Evolutionary conservation across 2,113 vertebrate genomes (phyloP), one percentile per base, ranked within the genome.

Genomic region (Candoia aspera): DNA sequence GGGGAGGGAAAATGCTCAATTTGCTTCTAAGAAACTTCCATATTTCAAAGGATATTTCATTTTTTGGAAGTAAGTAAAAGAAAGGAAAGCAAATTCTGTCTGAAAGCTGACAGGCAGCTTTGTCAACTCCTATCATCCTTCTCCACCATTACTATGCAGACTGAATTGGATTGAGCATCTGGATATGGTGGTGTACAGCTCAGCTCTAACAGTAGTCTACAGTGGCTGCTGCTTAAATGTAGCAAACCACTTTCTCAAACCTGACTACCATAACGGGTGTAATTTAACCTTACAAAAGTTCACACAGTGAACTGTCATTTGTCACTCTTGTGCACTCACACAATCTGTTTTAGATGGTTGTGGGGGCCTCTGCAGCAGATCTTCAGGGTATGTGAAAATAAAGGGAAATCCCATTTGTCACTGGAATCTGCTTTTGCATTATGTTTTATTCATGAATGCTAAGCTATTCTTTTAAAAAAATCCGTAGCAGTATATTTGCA

Each of bases 391-490:
- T 42, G 17, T 79, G 17, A 79, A 79, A 79, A 79, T 79, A 79
- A 79, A 42, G 15, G 37, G 33, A 79, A 79, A 79, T 37, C 17
- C 73, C 33, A 79, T 42, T 79, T 79, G 33, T 37, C 33, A 21
- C 21, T 79, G 73, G 73, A 79, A 37, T 37, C 73, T 42, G 73
- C 73, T 79, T 79, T 42, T n/a, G 3, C 3, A 23, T 13, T 91
- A 3, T 68, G 42, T 57, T 94, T 94, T 84, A 94, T 19, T 68
- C 83, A 13, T 89, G 86, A 53, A 57, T 26, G 12, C 15, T 59
- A 42, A 46, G 42, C 6, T 24, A 90, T 29, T 4, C 23, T 17
- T 21, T 59, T 49, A 12, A n/a, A 24, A n/a, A 8, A 86, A n/a
- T 59, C n/a, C 37, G 91, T 13, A 84, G 19, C 29, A 49, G 17